Evolutionary conservation across 2,888 invertebrate species (phyloP).

Genomic region (Frankliniella fusca): DNA sequence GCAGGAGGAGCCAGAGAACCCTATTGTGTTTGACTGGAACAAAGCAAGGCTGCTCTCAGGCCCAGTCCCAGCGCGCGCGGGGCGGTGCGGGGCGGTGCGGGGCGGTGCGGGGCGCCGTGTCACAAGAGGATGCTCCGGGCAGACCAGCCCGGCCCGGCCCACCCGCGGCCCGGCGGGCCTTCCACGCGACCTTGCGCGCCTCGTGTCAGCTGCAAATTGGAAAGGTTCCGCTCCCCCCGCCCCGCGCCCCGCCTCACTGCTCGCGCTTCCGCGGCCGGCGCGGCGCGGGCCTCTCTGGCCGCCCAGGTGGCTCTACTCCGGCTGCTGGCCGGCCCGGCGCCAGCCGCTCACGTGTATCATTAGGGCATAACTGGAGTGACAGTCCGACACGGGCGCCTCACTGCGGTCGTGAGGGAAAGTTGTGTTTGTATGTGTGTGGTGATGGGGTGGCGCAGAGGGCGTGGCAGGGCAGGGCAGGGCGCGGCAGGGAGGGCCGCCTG

Average conservation of each 20-base stretch:
- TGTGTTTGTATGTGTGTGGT: background rate
- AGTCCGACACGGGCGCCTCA: background rate
- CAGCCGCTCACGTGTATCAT: background rate
- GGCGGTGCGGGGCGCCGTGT: background rate
- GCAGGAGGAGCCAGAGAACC: too few species aligned
- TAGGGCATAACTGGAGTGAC: slow-evolving; percentile 13
- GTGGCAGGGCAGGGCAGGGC: background rate
- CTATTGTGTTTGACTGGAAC: background rate
- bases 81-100: too few species aligned
- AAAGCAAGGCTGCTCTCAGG: slow-evolving; percentile 22
- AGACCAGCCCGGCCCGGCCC: background rate
- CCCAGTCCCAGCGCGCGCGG: background rate
- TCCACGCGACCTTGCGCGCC: background rate
- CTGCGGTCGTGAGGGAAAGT: background rate
- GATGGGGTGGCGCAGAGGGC: background rate
- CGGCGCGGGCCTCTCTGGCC: background rate
- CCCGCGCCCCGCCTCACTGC: background rate
- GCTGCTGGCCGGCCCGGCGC: background rate
- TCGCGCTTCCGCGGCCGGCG: background rate
- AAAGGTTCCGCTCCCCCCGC: background rate
- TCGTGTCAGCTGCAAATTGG: background rate
- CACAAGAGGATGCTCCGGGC: slow-evolving; percentile 11
- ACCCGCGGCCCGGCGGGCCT: background rate
- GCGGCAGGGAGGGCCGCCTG: background rate
- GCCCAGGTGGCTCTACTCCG: background rate